phyloP scores from a whole-genome alignment of 2,797 vertebrate genomes.

The Darevskia nairensis region DNA sequence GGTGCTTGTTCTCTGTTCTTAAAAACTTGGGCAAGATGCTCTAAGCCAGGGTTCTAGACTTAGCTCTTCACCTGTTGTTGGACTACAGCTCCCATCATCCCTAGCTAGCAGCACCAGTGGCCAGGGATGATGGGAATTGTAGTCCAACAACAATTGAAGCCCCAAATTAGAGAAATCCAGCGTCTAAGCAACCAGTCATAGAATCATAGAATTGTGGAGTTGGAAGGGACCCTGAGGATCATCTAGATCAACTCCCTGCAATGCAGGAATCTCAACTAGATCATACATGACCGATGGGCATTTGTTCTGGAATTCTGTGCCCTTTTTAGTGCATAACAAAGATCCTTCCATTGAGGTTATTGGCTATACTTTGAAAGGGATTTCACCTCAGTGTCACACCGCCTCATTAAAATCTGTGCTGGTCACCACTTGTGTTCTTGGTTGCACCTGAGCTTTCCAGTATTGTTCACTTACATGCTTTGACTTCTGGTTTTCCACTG shows the following conservation, averaged over 20 bases:
- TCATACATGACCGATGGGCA: too few relatives aligned
- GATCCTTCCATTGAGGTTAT: background rate
- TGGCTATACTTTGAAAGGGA: fast-evolving
- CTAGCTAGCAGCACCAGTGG: too few relatives aligned
- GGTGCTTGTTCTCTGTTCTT: background rate
- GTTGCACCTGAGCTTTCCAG: background rate
- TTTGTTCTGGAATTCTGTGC: conserved; percentile 27
- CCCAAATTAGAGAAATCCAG: too few relatives aligned
- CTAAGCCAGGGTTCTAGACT: background rate
- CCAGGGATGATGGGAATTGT: too few relatives aligned
- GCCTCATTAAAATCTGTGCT: conserved; percentile 43
- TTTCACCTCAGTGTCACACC: background rate
- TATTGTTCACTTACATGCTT: background rate
- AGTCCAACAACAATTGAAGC: too few relatives aligned
- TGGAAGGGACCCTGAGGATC: too few relatives aligned
- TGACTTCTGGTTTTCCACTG: conserved; percentile 25
- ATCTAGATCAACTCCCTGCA: too few relatives aligned
- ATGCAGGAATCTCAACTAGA: too few relatives aligned
- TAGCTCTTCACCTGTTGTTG: background rate
- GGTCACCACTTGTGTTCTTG: background rate
- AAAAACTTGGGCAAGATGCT: conserved; percentile 10
- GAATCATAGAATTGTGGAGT: too few relatives aligned
- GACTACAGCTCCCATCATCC: too few relatives aligned
- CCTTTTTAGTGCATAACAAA: conserved; percentile 34
- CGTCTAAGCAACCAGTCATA: conserved; percentile 19